These are phyloP conservation scores for Hydra vulgaris DNA, from an alignment of 30 jellyfish, hydroid and myxozoan genomes.

Conservation along the genomic window DNA sequence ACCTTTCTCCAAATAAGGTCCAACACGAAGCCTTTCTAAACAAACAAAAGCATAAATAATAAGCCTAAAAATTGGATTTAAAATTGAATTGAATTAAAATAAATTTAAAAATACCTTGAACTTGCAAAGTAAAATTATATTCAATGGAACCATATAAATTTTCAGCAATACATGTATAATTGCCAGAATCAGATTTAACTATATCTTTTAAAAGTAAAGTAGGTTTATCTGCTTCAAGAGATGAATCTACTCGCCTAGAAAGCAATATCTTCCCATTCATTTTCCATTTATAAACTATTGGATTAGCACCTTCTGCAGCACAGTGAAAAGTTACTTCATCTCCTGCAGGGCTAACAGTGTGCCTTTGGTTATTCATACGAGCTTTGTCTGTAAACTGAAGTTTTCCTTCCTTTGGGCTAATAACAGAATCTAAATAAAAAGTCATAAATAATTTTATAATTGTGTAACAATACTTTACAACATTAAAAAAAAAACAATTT, in stretches of 20 bases:
- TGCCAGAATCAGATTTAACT: slow-evolving; percentile 40
- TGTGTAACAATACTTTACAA: too few species aligned
- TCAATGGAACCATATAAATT: slow-evolving; percentile 33
- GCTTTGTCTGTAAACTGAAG: background rate
- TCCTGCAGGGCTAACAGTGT: slow-evolving; percentile 36
- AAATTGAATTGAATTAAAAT: background rate
- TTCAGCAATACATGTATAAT: slow-evolving; percentile 64
- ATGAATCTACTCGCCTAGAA: slow-evolving; percentile 48
- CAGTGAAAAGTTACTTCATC: slow-evolving; percentile 42
- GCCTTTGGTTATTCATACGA: background rate
- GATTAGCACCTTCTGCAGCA: slow-evolving; percentile 46
- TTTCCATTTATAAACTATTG: slow-evolving; percentile 67
- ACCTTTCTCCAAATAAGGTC: slow-evolving; percentile 62
- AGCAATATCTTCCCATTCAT: slow-evolving; percentile 43
- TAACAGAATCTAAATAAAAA: background rate
- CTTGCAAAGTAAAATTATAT: slow-evolving; percentile 27
- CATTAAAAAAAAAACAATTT: too few species aligned
- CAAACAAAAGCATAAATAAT: background rate
- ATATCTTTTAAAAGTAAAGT: slow-evolving; percentile 30
- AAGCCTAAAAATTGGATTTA: background rate
- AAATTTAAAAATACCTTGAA: slow-evolving; percentile 33
- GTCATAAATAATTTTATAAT: too few species aligned
- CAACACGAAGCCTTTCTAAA: slow-evolving; percentile 54
- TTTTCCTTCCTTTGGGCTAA: background rate
- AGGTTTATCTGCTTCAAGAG: slow-evolving; percentile 17